These are phyloP conservation scores for Caenorhabditis sp. DNA, from an alignment of 2,888 invertebrate species.

Conservation along the genomic window DNA sequence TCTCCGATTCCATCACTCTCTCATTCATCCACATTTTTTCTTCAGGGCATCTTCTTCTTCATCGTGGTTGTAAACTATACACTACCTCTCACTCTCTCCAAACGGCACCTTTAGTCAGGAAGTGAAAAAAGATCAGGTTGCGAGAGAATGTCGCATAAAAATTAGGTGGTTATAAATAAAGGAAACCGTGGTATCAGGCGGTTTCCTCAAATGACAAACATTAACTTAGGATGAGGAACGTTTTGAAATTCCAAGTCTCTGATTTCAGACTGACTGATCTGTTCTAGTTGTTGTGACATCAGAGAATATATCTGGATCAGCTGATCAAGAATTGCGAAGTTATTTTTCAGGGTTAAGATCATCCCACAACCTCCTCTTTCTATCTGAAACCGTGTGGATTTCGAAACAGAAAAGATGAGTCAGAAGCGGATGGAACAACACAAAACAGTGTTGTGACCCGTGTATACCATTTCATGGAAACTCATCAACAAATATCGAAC, in stretches of 20 bases:
- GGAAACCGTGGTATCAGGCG: not conserved
- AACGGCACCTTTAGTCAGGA: conserved; percentile 11
- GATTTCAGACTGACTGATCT: not conserved
- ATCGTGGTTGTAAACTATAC: conserved; percentile 50
- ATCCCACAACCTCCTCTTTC: not conserved
- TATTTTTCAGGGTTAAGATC: not conserved
- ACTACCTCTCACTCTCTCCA: conserved; percentile 30
- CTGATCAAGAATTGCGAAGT: not conserved
- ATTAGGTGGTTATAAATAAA: conserved; percentile 7
- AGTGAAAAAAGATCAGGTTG: conserved; percentile 15
- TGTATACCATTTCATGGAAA: not conserved
- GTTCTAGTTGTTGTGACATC: not conserved
- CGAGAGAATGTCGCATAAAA: conserved; percentile 23
- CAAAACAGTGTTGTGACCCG: too few species aligned
- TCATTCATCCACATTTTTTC: conserved; percentile 29
- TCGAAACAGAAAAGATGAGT: conserved; percentile 18
- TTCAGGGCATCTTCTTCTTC: conserved; percentile 29
- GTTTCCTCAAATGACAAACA: not conserved
- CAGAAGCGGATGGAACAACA: too few species aligned
- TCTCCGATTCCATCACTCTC: conserved; percentile 43
- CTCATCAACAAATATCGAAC: conserved; percentile 15
- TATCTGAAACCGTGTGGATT: conserved; percentile 11
- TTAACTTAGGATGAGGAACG: not conserved
- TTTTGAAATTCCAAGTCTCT: too few species aligned
- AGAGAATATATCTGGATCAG: not conserved